Evolutionary conservation across 2,797 vertebrate genomes (phyloP).

Genomic region (Hephaestus fuliginosus): DNA sequence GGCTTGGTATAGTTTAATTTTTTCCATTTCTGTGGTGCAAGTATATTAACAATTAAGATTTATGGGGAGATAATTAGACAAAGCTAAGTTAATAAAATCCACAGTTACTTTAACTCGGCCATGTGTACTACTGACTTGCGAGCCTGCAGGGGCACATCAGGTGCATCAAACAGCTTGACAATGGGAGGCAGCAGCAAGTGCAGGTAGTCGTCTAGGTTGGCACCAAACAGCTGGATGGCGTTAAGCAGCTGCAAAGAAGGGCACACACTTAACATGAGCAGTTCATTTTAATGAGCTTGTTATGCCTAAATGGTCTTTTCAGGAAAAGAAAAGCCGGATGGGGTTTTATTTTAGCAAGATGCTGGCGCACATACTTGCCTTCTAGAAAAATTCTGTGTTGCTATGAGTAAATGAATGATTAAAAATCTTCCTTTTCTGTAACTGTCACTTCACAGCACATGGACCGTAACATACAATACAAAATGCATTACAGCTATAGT

Average conservation of each 20-base stretch:
- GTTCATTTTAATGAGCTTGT: slow-evolving; percentile 44
- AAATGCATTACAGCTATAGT: neutral
- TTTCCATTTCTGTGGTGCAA: slow-evolving; percentile 13
- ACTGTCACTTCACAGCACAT: slow-evolving; percentile 1
- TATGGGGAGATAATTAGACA: neutral
- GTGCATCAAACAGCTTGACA: slow-evolving; percentile 97
- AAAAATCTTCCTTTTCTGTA: neutral
- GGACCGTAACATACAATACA: neutral
- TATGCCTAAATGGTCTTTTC: slow-evolving; percentile 19
- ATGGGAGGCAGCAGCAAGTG: slow-evolving; percentile 97
- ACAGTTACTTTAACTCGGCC: too few relatives aligned
- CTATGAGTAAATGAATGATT: slow-evolving; percentile 1
- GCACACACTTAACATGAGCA: slow-evolving; percentile 19
- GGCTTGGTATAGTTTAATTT: neutral
- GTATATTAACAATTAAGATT: neutral
- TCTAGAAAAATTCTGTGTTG: slow-evolving; percentile 27
- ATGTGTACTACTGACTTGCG: slow-evolving; percentile 90
- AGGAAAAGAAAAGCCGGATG: slow-evolving; percentile 7
- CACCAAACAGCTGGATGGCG: slow-evolving; percentile 98
- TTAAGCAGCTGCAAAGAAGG: slow-evolving; percentile 89
- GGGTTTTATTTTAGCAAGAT: slow-evolving; percentile 22
- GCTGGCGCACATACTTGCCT: slow-evolving; percentile 4
- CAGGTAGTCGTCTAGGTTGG: slow-evolving; percentile 98
- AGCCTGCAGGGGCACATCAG: slow-evolving; percentile 92
- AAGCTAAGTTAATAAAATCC: neutral